These are phyloP conservation scores for Cepaea nemoralis DNA, from an alignment of 1,140 invertebrate genomes.

Conservation along the genomic window DNA sequence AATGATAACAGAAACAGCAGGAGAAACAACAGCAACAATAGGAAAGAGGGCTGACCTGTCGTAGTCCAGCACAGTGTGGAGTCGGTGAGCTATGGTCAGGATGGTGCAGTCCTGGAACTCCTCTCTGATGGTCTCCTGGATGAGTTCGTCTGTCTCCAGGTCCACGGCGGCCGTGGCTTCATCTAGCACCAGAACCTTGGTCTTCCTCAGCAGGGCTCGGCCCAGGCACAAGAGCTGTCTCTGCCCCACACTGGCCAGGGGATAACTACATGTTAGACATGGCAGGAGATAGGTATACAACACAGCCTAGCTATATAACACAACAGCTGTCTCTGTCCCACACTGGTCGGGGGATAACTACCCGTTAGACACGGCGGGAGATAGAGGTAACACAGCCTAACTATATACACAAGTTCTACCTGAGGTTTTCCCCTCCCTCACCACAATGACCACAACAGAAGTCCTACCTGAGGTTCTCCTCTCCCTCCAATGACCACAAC, in stretches of 20 bases:
- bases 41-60: slow-evolving; percentile 65
- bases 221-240: slow-evolving; percentile 39
- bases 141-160: slow-evolving; percentile 60
- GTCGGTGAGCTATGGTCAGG: slow-evolving; percentile 77
- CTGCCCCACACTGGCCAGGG: slow-evolving; percentile 27
- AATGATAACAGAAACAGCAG: too few species aligned
- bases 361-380: too few species aligned
- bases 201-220: slow-evolving; percentile 33
- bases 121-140: slow-evolving; percentile 81
- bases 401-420: too few species aligned
- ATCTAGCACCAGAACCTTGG: slow-evolving; percentile 37
- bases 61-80: slow-evolving; percentile 82
- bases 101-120: slow-evolving; percentile 84
- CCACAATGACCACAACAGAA: too few species aligned
- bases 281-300: too few species aligned
- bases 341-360: too few species aligned
- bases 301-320: too few species aligned
- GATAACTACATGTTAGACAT: too few species aligned
- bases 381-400: too few species aligned
- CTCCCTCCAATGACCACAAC: background rate
- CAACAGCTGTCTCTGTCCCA: too few species aligned
- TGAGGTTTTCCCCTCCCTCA: too few species aligned
- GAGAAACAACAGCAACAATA: background rate
- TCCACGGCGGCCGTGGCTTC: slow-evolving; percentile 41
- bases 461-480: too few species aligned